Percentiles rank a stretch among this genome's conserved stretches.
Evolutionary conservation across 2,797 vertebrate species (phyloP).

Genomic region (Gorsachius magnificus): DNA sequence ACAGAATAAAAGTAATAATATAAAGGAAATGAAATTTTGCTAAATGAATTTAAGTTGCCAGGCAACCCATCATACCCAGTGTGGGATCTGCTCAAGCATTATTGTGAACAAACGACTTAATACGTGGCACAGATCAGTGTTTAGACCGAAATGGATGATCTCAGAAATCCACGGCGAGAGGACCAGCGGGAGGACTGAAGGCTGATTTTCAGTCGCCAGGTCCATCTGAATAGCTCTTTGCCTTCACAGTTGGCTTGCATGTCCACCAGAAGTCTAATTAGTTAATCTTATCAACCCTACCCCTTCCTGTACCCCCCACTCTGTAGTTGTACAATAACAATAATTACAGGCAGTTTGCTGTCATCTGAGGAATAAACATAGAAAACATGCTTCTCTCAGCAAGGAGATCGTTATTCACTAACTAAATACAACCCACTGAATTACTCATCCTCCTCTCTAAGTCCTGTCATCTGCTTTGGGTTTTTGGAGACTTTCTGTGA

Average conservation of each 20-base stretch:
- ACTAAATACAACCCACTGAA: constrained; percentile 23
- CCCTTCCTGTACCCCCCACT: neutral
- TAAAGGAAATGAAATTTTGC: constrained; percentile 38
- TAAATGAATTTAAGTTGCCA: constrained; percentile 42
- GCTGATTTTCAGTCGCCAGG: neutral
- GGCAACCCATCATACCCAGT: neutral
- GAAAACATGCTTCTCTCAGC: neutral
- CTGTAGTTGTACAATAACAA: neutral
- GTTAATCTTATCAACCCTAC: neutral
- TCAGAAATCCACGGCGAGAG: neutral
- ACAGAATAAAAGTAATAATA: neutral
- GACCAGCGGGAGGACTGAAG: neutral
- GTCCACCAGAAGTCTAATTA: neutral
- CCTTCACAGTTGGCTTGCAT: neutral
- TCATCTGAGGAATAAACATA: neutral
- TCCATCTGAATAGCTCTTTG: neutral
- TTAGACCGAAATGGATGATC: neutral
- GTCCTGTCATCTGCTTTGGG: neutral
- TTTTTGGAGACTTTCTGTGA: neutral
- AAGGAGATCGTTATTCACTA: neutral
- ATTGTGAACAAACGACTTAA: neutral
- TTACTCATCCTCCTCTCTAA: constrained; percentile 31
- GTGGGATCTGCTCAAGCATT: neutral
- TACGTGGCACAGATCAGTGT: neutral
- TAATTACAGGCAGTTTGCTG: neutral